Evolutionary conservation across 2,797 vertebrate genomes (phyloP).

Genomic region (Platalea minor): DNA sequence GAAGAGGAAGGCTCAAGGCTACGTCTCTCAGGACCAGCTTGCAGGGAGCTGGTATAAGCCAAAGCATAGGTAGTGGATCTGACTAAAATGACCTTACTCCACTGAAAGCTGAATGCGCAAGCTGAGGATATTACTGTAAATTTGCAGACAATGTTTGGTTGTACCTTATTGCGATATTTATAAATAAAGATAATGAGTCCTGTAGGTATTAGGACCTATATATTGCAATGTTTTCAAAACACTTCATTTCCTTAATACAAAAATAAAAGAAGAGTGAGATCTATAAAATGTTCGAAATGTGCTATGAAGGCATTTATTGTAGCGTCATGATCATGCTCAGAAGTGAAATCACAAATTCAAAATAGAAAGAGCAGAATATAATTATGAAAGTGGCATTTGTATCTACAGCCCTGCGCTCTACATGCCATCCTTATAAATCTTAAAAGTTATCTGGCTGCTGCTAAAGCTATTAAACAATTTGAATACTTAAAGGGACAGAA

Average conservation of each 20-base stretch:
- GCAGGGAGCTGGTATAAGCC: not conserved
- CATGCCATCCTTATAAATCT: not conserved
- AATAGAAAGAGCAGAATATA: not conserved
- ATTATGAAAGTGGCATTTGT: not conserved
- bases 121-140: not conserved
- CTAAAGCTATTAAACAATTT: not conserved
- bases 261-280: not conserved
- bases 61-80: not conserved
- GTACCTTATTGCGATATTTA: not conserved
- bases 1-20: not conserved
- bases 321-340: not conserved
- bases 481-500: not conserved
- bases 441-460: not conserved
- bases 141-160: not conserved
- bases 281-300: not conserved
- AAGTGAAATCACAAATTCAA: not conserved
- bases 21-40: not conserved
- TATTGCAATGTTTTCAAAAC: not conserved
- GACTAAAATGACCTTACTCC: not conserved
- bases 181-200: not conserved
- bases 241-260: not conserved
- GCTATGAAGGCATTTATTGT: not conserved
- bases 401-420: not conserved
- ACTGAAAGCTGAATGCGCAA: not conserved
- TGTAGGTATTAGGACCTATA: not conserved